Base-by-base conservation (phyloP, 1,140 invertebrate species). In the Muscidifurax raptorellus region DNA sequence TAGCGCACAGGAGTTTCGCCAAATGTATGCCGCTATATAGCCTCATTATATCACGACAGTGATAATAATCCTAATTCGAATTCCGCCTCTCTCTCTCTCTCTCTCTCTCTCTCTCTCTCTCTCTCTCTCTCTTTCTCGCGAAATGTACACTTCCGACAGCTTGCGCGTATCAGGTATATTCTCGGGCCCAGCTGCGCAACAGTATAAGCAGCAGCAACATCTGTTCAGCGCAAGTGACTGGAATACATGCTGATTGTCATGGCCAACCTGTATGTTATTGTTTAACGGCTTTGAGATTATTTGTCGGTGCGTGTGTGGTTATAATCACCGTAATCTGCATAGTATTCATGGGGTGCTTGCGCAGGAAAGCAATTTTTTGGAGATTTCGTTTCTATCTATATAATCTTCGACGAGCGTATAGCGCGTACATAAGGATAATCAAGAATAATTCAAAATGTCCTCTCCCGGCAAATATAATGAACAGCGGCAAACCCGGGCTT, bases 171-270 rank as follows among this genome's bases (percentile, higher is more conserved):
- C 80, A 64, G 75, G 69, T 82, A 82, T n/a, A n/a, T 81, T 81
- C 80, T 81, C 69, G 2, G 28, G 36, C n/a, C 30, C n/a, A n/a
- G n/a, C n/a, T n/a, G n/a, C 7, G 30, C 3, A 64, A 15, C 18
- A n/a, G 22, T 15, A 71, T 7, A 25, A 47, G 3, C 25, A 44
- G 7, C 40, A 74, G 28, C 30, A 52, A 3, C 22, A 59, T 6
- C 69, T 82, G 71, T 75, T 75, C 64, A 64, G n/a, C 71, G 32
- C 36, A 81, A 86, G 72, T 85, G 64, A 44, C 47, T 77, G 22
- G 15, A 9, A 25, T 18, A 18, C 18, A 82, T 36, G 80, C 59
- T 83, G 59, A 66, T 83, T 83, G 81, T 77, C 77, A 76, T 67
- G 32, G 36, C 71, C 71, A 44, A 36, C 28, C 47, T 18, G 69